Evolutionary conservation across 1,140 invertebrate genomes (phyloP), one percentile per base, ranked within the genome.

Genomic region (Penaeus chinensis): DNA sequence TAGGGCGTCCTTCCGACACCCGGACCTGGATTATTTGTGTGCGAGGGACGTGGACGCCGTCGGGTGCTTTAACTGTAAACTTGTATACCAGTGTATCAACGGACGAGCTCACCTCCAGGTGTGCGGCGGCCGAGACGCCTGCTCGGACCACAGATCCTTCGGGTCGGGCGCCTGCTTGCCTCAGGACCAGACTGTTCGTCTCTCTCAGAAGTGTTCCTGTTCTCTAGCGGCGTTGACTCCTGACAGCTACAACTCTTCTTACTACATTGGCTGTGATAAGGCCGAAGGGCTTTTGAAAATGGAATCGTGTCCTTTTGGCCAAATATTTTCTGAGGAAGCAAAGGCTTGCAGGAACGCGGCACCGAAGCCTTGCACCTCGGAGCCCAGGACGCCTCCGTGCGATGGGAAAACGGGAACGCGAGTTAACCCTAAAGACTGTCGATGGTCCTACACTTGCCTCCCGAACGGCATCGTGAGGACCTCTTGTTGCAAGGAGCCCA

Each of bases 391-490:
- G 5, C 84, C 84, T 3, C 7, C 47, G 4, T 65, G 69, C 24
- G 54, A 47, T 13, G 74, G 61, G 16, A 32, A 27, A 24, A 37
- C 32, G 10, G 84, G 24, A 7, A 65, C 74, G n/a, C 62, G 32
- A 16, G 71, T 78, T 11, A 85, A 85, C 66, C 84, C 84, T 2
- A 62, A 78, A 0, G 74, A 85, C 54, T 85, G 84, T 27, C 37
- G 42, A 13, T 85, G 22, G 18, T 78, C 18, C 84, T 85, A 85
- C 84, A 63, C 84, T n/a, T 85, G 84, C 74, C 60, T 85, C 27
- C 84, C 84, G 4, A 76, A 78, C 27, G 74, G 61, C 19, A 37
- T 13, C 16, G 84, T 78, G 37, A 77, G 74, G 47, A 11, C 74
- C 47, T 22, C 18, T 10, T 42, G 16, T 61, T 85, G 84, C 76